Conservation (phyloP, 2,797 vertebrate genomes). For the Schizopygopsis malacanthus region DNA sequence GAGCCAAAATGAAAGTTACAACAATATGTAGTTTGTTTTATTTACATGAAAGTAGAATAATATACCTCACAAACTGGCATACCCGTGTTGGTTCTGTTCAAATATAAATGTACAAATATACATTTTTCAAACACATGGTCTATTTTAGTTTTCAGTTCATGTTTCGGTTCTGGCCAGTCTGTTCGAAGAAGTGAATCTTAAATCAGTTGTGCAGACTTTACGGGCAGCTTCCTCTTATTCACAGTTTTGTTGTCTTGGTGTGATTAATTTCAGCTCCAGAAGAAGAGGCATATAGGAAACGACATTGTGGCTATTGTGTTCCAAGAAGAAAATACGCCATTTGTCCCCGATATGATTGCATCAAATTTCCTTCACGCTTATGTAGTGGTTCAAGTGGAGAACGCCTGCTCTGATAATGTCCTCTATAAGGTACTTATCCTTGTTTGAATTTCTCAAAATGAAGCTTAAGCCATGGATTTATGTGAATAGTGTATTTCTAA, state of each 20-base stretch:
- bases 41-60: neutral
- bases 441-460: neutral
- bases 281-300: constrained; percentile 96
- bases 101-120: neutral
- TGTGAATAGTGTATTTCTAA: neutral
- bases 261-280: constrained; percentile 85
- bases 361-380: constrained; percentile 97
- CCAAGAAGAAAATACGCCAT: constrained; percentile 97
- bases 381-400: constrained; percentile 93
- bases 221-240: constrained; percentile 21
- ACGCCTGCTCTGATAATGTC: constrained; percentile 79
- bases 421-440: constrained; percentile 87
- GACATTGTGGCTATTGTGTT: constrained; percentile 96
- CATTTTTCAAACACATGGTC: neutral
- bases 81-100: neutral
- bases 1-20: neutral
- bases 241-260: neutral
- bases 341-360: constrained; percentile 97
- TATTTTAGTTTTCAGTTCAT: constrained; percentile 16
- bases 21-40: too few relatives aligned
- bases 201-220: neutral
- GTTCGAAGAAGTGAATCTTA: constrained; percentile 19
- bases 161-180: neutral
- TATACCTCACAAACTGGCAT: too few relatives aligned
- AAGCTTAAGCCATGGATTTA: neutral